These are phyloP conservation scores for Bradypodion pumilum DNA, from an alignment of 2,797 vertebrate genomes.

Conservation along the genomic window DNA sequence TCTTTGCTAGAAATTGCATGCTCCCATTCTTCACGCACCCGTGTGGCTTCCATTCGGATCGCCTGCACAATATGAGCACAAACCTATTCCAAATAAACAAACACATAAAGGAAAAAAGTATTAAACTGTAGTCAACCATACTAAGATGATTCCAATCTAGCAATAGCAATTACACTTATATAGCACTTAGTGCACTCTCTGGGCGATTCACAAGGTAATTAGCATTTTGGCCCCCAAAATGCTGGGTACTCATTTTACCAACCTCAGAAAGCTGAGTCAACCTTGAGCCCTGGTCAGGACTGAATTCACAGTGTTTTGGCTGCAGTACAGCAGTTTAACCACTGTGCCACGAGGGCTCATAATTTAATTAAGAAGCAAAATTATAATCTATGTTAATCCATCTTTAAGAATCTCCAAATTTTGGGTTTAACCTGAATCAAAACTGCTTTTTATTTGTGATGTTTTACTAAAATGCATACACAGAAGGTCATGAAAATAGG, in stretches of 20 bases:
- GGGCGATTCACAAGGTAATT: no score
- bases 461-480: neutral
- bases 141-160: no score
- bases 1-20: constrained; percentile 99
- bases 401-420: neutral
- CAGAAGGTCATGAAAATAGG: neutral
- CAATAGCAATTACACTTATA: no score
- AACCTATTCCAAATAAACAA: constrained; percentile 77
- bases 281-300: no score
- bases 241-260: no score
- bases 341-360: no score
- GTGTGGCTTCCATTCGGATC: constrained; percentile 97
- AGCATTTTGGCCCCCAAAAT: no score
- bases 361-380: neutral
- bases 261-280: no score
- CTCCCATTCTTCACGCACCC: constrained; percentile 98
- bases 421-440: neutral
- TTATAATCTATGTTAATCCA: fast-evolving
- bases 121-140: neutral
- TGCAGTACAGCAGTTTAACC: no score
- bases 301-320: no score
- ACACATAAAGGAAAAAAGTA: neutral
- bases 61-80: constrained; percentile 98
- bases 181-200: no score
- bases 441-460: neutral